Evolutionary conservation across 2,888 invertebrate species (phyloP).

Genomic region (Rotaria socialis): DNA sequence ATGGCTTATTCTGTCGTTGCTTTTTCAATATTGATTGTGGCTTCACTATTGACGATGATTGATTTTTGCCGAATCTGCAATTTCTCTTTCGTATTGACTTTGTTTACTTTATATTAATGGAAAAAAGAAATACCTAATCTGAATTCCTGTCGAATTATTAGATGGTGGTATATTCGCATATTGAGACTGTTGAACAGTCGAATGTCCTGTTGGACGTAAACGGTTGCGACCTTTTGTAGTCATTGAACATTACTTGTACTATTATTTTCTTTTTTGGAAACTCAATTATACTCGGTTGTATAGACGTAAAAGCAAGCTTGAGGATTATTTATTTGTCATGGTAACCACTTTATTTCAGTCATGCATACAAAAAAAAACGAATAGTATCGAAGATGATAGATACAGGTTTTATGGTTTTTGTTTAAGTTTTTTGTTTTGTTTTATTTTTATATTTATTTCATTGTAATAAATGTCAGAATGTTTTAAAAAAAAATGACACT

Average conservation of each 20-base stretch:
- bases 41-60: not conserved
- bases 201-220: not conserved
- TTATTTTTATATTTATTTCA: not conserved
- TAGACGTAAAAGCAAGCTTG: not conserved
- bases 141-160: not conserved
- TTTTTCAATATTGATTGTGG: not conserved
- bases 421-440: not conserved
- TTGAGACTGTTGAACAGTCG: not conserved
- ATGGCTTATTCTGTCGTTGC: not conserved
- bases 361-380: too few relatives aligned
- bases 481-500: not conserved
- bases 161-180: not conserved
- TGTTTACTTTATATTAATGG: not conserved
- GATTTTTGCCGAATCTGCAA: not conserved
- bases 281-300: not conserved
- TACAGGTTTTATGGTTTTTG: not conserved
- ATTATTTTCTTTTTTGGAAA: not conserved
- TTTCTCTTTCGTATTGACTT: not conserved
- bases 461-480: not conserved
- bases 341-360: not conserved
- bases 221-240: not conserved
- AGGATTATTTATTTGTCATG: not conserved
- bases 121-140: not conserved
- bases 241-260: not conserved
- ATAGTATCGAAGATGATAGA: too few relatives aligned